Base-by-base conservation (phyloP, 2,113 vertebrate genomes). In the Ageneiosus marmoratus region DNA sequence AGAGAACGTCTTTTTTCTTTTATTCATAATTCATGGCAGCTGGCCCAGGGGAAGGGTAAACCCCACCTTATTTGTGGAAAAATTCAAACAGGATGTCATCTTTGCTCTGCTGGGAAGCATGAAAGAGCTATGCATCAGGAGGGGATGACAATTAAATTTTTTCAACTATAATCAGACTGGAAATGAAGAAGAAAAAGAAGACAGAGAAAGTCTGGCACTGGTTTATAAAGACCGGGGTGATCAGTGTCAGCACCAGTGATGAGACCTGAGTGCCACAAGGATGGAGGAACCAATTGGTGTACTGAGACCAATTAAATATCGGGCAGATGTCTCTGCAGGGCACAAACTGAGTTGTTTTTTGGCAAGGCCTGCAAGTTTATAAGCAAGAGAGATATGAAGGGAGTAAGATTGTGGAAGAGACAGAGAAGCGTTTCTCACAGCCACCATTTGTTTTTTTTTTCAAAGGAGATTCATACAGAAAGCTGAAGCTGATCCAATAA, bases 401-500 rank as follows among this genome's bases (percentile, higher is more conserved):
- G 24, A 44, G 24, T 29, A 13, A 48, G 41, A 46, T 29, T 24
- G 11, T 44, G 13, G 37, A 32, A 44, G 15, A 51, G 41, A 41
- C 2, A 22, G 20, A 18, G 51, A 37, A 41, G 79, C 8, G 50
- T 79, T 41, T 4, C 56, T 83, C 65, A n/a, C 80, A 82, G 69
- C 77, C 78, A 81, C 65, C 77, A 15, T 2, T 29, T 67, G 65
- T 69, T 70, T 44, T 74, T 29, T 29, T 63, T 55, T 77, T 46
- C 77, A 77, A 46, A 34, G 51, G 85, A 55, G 44, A 77, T 86
- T 91, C 82, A 55, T 62, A 86, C n/a, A 46, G 73, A 75, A 58
- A 53, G 18, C 44, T 46, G 65, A 83, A 89, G 88, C 83, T 86
- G 89, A 87, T 87, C 86, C 84, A 80, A 87, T 62, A 83, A 37